Conservation (phyloP, 2,113 vertebrate species). For the Erpornis zantholeuca region DNA sequence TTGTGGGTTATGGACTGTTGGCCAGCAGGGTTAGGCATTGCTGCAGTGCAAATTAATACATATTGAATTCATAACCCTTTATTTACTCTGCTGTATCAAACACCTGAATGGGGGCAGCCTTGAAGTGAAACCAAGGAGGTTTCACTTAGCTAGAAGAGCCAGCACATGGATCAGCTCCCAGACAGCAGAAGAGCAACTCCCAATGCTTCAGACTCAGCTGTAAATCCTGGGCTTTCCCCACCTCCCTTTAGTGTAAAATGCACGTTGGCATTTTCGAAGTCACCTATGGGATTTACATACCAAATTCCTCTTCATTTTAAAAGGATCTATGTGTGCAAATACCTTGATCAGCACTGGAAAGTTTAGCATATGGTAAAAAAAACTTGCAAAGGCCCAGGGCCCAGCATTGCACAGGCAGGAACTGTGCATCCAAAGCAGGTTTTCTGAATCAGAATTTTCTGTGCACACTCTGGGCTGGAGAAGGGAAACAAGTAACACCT, state of each 20-base stretch:
- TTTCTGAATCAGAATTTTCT: background rate
- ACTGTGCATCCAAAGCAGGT: background rate
- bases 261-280: background rate
- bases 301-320: background rate
- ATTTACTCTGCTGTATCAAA: background rate
- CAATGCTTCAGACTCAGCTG: background rate
- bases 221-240: background rate
- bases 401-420: background rate
- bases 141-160: background rate
- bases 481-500: background rate
- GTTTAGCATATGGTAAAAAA: background rate
- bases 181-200: background rate
- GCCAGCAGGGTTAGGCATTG: background rate
- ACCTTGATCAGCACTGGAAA: background rate
- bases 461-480: background rate
- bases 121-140: background rate
- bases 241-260: background rate
- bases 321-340: background rate
- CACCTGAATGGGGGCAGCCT: fast-evolving
- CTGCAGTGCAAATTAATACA: background rate
- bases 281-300: background rate
- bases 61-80: background rate
- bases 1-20: background rate
- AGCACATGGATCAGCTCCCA: background rate
- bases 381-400: background rate